Evolutionary conservation across 2,113 vertebrate genomes (phyloP), one percentile per base, ranked within the genome.

Genomic region (Gobiocypris rarus): DNA sequence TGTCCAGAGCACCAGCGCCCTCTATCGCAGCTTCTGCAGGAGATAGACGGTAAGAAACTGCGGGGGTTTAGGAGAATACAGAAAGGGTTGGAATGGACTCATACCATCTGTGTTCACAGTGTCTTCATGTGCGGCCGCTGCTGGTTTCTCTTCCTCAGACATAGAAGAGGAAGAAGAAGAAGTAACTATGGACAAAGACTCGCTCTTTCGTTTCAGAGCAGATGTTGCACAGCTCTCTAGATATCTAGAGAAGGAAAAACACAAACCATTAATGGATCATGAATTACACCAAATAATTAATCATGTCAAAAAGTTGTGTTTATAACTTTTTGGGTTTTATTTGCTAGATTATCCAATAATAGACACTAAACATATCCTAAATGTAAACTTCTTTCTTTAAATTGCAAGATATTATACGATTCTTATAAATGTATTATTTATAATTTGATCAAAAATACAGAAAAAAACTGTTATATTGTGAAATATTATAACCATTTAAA

Each of bases 161-260:
- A 94, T 94, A 5, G 95, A 95, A 13, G 96, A 96, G 0, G 95
- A 94, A 0, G 95, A 94, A 31, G 95, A 96, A 4, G 96, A 96
- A 0, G 94, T 89, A 1, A 92, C 90, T 14, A 96, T 90, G 71
- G 93, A 93, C 82, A 89, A 93, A 86, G 93, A 95, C 17, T 93
- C 85, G 67, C 92, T 96, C 90, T 97, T 98, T 4, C 97, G 94
- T 82, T 97, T 98, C 73, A 97, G 67, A 7, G 92, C 93, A 43
- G 96, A 95, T 76, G 94, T 91, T 24, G 83, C 95, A 84, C 93
- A 97, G 93, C 96, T 95, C 89, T 96, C 95, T 87, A 97, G 92
- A 85, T 97, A 98, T 48, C 97, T 97, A 69, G 2, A 82, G 54
- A 17, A 63, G 34, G 11, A 48, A 3, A 54, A 45, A 65, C 38